phyloP scores from a whole-genome alignment of 2,888 invertebrate species.

The Polylopha cassiicola region DNA sequence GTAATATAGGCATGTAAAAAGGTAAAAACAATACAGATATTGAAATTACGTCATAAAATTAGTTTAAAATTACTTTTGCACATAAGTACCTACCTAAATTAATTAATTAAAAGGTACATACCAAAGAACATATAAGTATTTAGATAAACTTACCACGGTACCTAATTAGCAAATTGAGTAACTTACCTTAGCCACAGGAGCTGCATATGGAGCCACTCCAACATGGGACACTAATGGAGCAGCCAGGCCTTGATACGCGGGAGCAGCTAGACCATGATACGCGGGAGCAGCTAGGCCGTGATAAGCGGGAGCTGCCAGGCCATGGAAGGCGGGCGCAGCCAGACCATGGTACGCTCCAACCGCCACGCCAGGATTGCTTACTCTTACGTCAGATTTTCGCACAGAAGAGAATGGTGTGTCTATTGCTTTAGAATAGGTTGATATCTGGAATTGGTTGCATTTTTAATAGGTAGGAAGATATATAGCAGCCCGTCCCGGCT shows the following conservation, averaged over 20 bases:
- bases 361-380: slow-evolving; percentile 79
- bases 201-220: slow-evolving; percentile 43
- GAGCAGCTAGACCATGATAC: slow-evolving; percentile 44
- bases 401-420: slow-evolving; percentile 85
- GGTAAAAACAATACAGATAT: no score
- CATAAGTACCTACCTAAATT: no score
- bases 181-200: slow-evolving; percentile 60
- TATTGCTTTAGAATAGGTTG: slow-evolving; percentile 82
- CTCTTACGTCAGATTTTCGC: slow-evolving; percentile 82
- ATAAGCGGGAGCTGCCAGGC: slow-evolving; percentile 42
- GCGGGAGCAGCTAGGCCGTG: slow-evolving; percentile 73
- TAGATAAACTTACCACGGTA: no score
- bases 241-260: slow-evolving; percentile 37
- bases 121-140: no score
- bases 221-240: slow-evolving; percentile 57
- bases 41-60: no score
- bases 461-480: background rate
- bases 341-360: slow-evolving; percentile 40
- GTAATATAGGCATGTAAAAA: no score
- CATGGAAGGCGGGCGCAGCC: slow-evolving; percentile 38
- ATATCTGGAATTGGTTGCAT: slow-evolving; percentile 58
- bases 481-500: no score
- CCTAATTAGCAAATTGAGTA: no score
- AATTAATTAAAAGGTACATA: no score
- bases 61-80: no score